phyloP scores from a whole-genome alignment of 2,113 vertebrate species.

The Paradoxurus hermaphroditus region DNA sequence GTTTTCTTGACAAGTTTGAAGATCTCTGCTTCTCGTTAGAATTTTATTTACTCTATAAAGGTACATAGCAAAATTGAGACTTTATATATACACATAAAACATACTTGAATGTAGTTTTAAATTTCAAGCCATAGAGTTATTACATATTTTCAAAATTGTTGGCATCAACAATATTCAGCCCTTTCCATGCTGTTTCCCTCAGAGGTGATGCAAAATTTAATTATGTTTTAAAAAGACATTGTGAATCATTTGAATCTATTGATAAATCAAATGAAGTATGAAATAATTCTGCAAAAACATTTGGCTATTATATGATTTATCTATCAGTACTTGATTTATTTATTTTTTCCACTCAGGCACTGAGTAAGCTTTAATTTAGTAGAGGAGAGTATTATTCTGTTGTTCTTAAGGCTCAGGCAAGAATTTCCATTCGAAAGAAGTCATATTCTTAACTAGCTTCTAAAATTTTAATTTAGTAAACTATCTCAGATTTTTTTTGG shows the following conservation, averaged over 20 bases:
- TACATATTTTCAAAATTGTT: conserved; percentile 62
- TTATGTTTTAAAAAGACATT: conserved; percentile 35
- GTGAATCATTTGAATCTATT: background rate
- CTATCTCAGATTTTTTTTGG: background rate
- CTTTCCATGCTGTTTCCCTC: conserved; percentile 67
- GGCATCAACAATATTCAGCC: conserved; percentile 54
- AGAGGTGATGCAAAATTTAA: conserved; percentile 58
- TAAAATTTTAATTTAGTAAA: background rate
- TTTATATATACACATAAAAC: background rate
- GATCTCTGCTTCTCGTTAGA: background rate
- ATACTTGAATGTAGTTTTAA: background rate
- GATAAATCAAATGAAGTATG: background rate
- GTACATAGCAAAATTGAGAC: background rate
- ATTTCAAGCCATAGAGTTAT: background rate
- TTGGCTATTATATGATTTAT: background rate
- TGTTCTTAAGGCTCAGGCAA: background rate
- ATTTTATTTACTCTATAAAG: conserved; percentile 36
- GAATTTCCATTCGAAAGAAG: background rate
- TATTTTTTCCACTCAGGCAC: background rate
- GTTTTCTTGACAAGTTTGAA: conserved; percentile 4
- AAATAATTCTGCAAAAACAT: background rate
- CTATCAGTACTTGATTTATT: background rate
- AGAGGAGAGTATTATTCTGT: background rate
- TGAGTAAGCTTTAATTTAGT: background rate
- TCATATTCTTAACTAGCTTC: conserved; percentile 10